Conservation (phyloP, 64 coral and sea anemone species). For the Dendronephthya gigantea region DNA sequence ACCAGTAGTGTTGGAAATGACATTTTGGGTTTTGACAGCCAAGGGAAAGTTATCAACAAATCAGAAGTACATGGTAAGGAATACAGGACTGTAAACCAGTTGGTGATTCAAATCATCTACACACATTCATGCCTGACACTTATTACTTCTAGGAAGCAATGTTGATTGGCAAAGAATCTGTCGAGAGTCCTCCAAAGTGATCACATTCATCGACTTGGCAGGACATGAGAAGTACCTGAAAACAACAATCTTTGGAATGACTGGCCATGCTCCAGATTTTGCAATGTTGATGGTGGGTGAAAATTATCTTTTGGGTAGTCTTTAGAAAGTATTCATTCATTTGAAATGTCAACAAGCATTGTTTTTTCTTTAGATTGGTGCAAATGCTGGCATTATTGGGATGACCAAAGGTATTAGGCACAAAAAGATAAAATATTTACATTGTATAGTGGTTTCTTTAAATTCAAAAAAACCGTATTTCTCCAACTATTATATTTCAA, state of each 20-base stretch:
- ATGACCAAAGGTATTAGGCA: constrained; percentile 99
- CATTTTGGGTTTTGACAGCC: constrained; percentile 87
- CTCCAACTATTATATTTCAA: no score
- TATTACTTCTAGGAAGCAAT: not conserved
- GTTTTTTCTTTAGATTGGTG: constrained; percentile 54
- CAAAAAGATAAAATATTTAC: no score
- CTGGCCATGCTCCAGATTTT: constrained; percentile 98
- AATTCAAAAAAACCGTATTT: no score
- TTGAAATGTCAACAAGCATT: no score
- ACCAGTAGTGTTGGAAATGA: constrained; percentile 98
- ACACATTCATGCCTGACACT: no score
- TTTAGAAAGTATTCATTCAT: not conserved
- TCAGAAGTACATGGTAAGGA: constrained; percentile 73
- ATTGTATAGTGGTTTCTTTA: no score
- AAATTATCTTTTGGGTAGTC: not conserved
- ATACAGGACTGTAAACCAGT: not conserved
- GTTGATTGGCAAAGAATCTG: constrained; percentile 15
- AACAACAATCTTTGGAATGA: constrained; percentile 99
- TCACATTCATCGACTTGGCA: constrained; percentile 97
- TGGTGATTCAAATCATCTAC: not conserved
- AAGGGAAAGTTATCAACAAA: constrained; percentile 91
- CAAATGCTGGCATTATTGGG: constrained; percentile 99
- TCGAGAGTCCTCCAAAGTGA: constrained; percentile 10
- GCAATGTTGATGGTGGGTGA: constrained; percentile 91
- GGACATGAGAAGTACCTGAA: constrained; percentile 92